Conservation (phyloP, 2,113 vertebrate species). For the Rhea americana region DNA sequence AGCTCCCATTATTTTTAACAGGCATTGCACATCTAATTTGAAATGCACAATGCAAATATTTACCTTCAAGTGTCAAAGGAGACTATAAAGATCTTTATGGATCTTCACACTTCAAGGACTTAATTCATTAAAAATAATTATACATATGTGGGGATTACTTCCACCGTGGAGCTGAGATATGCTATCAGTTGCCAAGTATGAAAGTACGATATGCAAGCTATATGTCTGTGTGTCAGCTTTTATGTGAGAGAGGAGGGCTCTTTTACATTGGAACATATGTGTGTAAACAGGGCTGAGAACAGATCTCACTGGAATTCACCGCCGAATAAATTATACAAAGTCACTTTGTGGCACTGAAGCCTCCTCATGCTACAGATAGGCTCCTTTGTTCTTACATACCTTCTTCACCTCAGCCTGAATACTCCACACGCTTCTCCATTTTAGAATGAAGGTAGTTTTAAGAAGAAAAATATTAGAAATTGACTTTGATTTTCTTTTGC, state of each 20-base stretch:
- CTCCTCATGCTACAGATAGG: neutral
- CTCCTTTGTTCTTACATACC: neutral
- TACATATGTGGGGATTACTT: conserved; percentile 55
- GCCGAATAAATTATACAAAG: conserved; percentile 43
- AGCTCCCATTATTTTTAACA: conserved; percentile 65
- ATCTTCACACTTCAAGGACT: conserved; percentile 69
- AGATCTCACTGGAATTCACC: conserved; percentile 4
- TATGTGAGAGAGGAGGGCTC: conserved; percentile 22
- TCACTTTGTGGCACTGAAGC: neutral
- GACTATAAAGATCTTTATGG: conserved; percentile 68
- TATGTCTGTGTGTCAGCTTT: conserved; percentile 40
- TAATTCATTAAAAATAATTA: conserved; percentile 72
- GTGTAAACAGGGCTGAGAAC: conserved; percentile 36
- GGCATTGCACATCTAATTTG: conserved; percentile 55
- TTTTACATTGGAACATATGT: neutral
- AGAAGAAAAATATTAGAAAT: conserved; percentile 35
- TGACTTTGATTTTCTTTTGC: conserved; percentile 38
- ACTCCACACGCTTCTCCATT: neutral
- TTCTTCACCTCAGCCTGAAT: conserved; percentile 8
- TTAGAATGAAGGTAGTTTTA: conserved; percentile 6
- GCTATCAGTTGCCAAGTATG: conserved; percentile 35
- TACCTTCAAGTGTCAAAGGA: conserved; percentile 68
- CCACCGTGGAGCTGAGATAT: neutral
- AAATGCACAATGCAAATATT: conserved; percentile 70
- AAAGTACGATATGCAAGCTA: neutral